Evolutionary conservation across 2,888 invertebrate genomes (phyloP), one percentile per base, ranked within the genome.

Genomic region (Emesis furor): DNA sequence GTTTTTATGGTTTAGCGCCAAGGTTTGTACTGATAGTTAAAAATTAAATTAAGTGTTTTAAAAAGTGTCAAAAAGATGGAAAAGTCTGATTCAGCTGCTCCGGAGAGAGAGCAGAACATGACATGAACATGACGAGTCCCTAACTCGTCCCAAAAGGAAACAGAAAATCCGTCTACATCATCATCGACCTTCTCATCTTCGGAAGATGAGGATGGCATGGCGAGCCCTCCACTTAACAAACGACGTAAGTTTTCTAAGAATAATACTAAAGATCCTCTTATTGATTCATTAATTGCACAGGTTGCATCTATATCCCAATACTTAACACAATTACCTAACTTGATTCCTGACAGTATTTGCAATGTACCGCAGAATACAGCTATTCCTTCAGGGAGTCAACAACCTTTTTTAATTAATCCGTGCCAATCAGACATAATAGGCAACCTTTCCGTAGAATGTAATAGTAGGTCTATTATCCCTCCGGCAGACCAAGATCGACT

Each of bases 181-280:
- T 59, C 59, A 24, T 24, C 72, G 24, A 24, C 24, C 24, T 24
- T 1, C 30, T 72, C 72, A 30, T 42, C 17, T 46, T 72, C 72
- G 51, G 72, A 72, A 30, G 24, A 30, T 30, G 72, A 72, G 12
- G 72, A 17, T 10, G 72, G 51, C 7, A 46, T 46, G 1, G 42
- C 14, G 30, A 46, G 30, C 8, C 72, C 46, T 4, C 46, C 14
- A 24, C 46, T 51, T 10, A 72, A 51, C 46, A 72, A 72, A 32
- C 42, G 72, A 30, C 72, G 30, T 72, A 59, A 24, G 59, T 59
- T 24, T 24, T 24, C 24, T 3, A 59, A 3, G 8, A 10, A 59
- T 0, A 6, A 24, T 24, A 24, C 2, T 30, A 30, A 42, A 3
- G 72, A 72, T n/a, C 72, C 72, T 14, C 17, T n/a, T 0, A 46